Base-by-base conservation (phyloP, 92 coral and sea anemone species). In the Paramuricea clavata region DNA sequence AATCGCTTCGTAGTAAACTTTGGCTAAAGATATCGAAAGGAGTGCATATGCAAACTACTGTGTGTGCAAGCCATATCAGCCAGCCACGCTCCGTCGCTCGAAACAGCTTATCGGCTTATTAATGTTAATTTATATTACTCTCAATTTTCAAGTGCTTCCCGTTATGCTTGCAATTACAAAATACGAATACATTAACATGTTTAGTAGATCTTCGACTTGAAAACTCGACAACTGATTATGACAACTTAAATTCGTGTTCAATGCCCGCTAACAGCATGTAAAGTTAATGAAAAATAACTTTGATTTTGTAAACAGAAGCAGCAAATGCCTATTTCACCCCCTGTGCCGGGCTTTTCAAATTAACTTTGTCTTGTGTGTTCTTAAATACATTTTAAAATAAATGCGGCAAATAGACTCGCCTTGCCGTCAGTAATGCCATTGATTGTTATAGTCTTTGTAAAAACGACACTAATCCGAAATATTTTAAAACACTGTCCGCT, bases 51-150 rank as follows among this genome's bases (percentile, higher is more conserved):
- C 68, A 60, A 2, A n/a, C 52, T 31, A 16, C 72, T 16, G 34
- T 16, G 72, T 65, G 72, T 28, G 23, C 11, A 0, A 65, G 16
- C 17, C 72, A 65, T 28, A 19, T 6, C 35, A 11, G 35, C 6
- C 16, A 65, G 41, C 39, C 39, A 27, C 39, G 72, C 72, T 65
- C 42, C 72, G 36, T 33, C 39, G 72, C 72, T 28, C 31, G 39
- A 65, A 28, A 16, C 72, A 19, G 72, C 72, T 65, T 65, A 65
- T 65, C 72, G 72, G 2, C 22, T 65, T 15, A 65, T 65, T 65
- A 65, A 65, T 65, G 72, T 65, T 65, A 65, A 65, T 65, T 65
- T 65, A 65, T 65, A 65, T 65, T 31, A 33, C 72, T 65, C 72
- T 11, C 72, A 26, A 28, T 65, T 65, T 28, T 65, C 21, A 65